Conservation (phyloP, 2,797 vertebrate species). For the Helostoma temminkii region DNA sequence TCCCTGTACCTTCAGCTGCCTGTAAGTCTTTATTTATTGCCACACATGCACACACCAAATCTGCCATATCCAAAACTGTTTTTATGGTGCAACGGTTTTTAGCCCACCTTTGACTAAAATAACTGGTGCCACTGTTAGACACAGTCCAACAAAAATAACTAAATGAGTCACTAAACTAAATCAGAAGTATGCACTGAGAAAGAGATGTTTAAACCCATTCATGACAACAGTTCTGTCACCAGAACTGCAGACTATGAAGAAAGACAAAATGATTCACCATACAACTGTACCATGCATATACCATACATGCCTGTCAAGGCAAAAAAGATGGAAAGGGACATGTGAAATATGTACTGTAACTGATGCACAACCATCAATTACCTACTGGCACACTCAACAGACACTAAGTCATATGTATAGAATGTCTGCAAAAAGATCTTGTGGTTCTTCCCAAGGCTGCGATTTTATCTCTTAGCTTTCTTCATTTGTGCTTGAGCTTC, state of each 20-base stretch:
- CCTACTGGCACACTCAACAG: slow-evolving; percentile 68
- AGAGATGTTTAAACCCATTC: slow-evolving; percentile 48
- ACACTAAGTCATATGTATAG: slow-evolving; percentile 79
- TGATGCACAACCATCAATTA: slow-evolving; percentile 78
- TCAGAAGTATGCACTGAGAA: slow-evolving; percentile 55
- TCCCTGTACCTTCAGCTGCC: slow-evolving; percentile 73
- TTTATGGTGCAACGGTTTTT: slow-evolving; percentile 71
- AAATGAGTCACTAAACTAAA: slow-evolving; percentile 66
- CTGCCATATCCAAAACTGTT: slow-evolving; percentile 62
- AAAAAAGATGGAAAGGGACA: slow-evolving; percentile 55
- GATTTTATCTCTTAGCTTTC: slow-evolving; percentile 74
- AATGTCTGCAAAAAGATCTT: slow-evolving; percentile 79
- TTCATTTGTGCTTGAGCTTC: slow-evolving; percentile 60
- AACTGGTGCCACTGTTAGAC: slow-evolving; percentile 62
- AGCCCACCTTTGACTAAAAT: slow-evolving; percentile 72
- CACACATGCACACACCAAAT: slow-evolving; percentile 57
- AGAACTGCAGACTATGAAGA: slow-evolving; percentile 19
- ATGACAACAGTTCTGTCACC: slow-evolving; percentile 26
- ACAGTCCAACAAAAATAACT: slow-evolving; percentile 70
- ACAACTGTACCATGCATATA: slow-evolving; percentile 27
- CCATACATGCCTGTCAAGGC: slow-evolving; percentile 41
- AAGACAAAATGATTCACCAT: slow-evolving; percentile 37
- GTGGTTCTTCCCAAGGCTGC: slow-evolving; percentile 82
- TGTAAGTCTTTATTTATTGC: slow-evolving; percentile 66
- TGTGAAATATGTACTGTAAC: slow-evolving; percentile 78